phyloP scores from a whole-genome alignment of 2,797 vertebrate species.

The Spheniscus humboldti region DNA sequence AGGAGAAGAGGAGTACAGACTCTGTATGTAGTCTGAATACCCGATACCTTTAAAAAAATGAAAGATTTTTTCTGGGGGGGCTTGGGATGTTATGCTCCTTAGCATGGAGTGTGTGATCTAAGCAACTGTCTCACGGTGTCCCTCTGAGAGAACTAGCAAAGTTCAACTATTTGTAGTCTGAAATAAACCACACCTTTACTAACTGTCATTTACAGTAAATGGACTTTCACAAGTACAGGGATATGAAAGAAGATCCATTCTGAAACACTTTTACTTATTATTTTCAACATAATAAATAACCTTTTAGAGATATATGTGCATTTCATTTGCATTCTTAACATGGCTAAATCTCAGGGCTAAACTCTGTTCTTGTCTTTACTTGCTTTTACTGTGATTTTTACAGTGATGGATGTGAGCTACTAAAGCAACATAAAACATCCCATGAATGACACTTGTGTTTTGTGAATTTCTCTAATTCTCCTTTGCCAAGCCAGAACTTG shows the following conservation, averaged over 20 bases:
- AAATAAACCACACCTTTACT: constrained; percentile 60
- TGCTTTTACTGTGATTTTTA: neutral
- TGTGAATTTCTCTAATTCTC: neutral
- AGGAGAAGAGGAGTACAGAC: neutral
- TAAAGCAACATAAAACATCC: neutral
- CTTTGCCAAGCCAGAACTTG: neutral
- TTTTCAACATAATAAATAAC: constrained; percentile 14
- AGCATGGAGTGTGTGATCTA: neutral
- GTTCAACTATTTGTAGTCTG: constrained; percentile 57
- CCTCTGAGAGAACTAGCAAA: constrained; percentile 43
- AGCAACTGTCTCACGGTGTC: constrained; percentile 19
- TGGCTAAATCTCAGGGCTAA: neutral
- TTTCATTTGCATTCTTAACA: constrained; percentile 28
- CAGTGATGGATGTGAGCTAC: neutral
- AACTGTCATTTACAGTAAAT: constrained; percentile 63
- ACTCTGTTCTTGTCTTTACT: neutral
- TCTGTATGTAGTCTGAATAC: neutral
- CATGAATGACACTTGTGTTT: neutral
- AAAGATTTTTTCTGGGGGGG: neutral
- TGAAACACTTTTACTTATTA: neutral
- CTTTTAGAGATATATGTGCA: neutral
- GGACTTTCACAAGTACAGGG: constrained; percentile 48
- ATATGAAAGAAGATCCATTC: constrained; percentile 47
- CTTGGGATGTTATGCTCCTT: constrained; percentile 29
- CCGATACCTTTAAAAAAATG: neutral